phyloP scores from a whole-genome alignment of 2,888 invertebrate genomes.

The Tiliacea aurago region DNA sequence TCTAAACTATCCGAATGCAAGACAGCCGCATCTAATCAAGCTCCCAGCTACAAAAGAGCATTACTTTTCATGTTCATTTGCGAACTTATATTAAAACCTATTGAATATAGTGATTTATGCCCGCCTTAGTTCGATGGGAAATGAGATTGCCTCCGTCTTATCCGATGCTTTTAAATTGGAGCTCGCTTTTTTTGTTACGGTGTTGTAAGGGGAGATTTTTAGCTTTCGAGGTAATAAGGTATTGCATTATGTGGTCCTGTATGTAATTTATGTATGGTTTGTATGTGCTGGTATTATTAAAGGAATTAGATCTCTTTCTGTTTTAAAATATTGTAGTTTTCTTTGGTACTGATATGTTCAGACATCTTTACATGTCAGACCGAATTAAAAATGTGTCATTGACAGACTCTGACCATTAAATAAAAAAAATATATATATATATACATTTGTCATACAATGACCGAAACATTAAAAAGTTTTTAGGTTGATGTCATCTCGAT shows the following conservation, averaged over 20 bases:
- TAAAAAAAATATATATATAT: too few species aligned
- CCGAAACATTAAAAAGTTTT: too few species aligned
- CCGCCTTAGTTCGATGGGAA: slow-evolving; percentile 57
- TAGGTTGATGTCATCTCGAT: too few species aligned
- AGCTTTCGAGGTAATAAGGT: slow-evolving; percentile 48
- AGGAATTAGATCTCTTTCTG: not conserved
- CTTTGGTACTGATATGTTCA: not conserved
- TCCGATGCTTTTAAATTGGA: slow-evolving; percentile 61
- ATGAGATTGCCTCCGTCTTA: slow-evolving; percentile 61
- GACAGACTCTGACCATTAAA: too few species aligned
- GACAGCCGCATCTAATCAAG: slow-evolving; percentile 67
- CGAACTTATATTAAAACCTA: slow-evolving; percentile 66
- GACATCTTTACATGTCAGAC: not conserved
- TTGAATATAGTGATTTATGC: slow-evolving; percentile 72
- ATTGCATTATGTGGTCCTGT: slow-evolving; percentile 28
- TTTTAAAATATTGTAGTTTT: not conserved
- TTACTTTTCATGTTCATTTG: slow-evolving; percentile 56
- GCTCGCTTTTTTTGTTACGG: slow-evolving; percentile 56
- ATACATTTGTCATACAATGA: too few species aligned
- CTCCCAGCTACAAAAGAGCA: slow-evolving; percentile 39
- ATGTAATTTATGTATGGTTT: slow-evolving; percentile 14
- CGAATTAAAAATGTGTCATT: too few species aligned
- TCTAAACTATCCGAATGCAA: slow-evolving; percentile 70
- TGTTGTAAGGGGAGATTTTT: slow-evolving; percentile 52
- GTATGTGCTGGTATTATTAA: not conserved